Base-by-base conservation (phyloP, 1,140 invertebrate genomes). In the Hycleus phaleratus region DNA sequence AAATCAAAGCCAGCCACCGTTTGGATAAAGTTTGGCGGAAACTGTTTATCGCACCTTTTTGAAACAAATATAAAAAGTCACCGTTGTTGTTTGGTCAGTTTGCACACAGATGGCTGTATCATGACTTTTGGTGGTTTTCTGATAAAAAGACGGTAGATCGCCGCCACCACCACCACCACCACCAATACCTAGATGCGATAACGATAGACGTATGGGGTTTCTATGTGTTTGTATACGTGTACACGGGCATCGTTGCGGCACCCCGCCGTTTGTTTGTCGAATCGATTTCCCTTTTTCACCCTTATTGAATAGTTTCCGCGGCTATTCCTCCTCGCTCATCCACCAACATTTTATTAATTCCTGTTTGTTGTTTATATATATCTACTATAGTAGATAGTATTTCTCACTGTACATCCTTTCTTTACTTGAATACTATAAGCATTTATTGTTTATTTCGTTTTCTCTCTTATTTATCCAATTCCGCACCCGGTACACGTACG, bases 401-500 rank as follows among this genome's bases (percentile, higher is more conserved):
- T 42, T n/a, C 11, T 6, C 9, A n/a, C 9, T 42, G 10, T 11
- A 42, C 40, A 42, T 7, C 32, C 7, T 32, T 32, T 32, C 32
- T 32, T 32, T 32, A 4, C 32, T 1, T 18, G 18, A 18, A 32
- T 32, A 5, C 32, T 32, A 4, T 42, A 11, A 7, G 10, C 11
- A 11, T 10, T 42, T 42, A 42, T n/a, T n/a, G 40, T 11, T 42
- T 42, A 42, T 10, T 42, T 51, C 63, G 56, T 63, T 63, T 63
- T 60, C 53, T 32, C 47, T 39, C 48, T 55, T 61, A 49, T 66
- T 66, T 61, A 32, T 32, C 32, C 4, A 60, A 68, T 67, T 69
- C 59, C 50, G 61, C 59, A 71, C 61, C 52, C 71, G 61, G 60
- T 49, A 65, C 71, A 69, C 69, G 71, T 72, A 64, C 66, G 32